Evolutionary conservation across 2,888 invertebrate genomes (phyloP).

Genomic region (Lithophane semibrunnea): DNA sequence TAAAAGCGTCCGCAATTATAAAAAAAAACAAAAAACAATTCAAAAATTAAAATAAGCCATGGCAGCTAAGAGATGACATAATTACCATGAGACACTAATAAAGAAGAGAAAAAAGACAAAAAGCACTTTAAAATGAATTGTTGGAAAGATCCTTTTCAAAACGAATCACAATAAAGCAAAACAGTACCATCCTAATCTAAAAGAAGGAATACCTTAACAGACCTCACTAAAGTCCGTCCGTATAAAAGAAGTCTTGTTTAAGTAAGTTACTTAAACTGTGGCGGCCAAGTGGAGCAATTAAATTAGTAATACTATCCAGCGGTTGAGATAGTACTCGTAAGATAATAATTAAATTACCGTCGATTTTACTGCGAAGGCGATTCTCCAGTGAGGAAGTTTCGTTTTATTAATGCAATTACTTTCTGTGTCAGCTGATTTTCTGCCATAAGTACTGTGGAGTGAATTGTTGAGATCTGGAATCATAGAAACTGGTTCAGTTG

Average conservation of each 20-base stretch:
- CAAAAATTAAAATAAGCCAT: too few relatives aligned
- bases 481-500: neutral
- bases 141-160: neutral
- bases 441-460: constrained; percentile 37
- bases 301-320: constrained; percentile 69
- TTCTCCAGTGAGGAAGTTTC: constrained; percentile 55
- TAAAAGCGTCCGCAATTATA: too few relatives aligned
- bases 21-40: too few relatives aligned
- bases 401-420: constrained; percentile 55
- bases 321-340: constrained; percentile 63
- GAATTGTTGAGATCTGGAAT: constrained; percentile 29
- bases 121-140: neutral
- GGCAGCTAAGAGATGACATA: too few relatives aligned
- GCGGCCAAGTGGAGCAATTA: constrained; percentile 68
- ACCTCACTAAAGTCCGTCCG: constrained; percentile 44
- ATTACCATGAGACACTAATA: too few relatives aligned
- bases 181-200: neutral
- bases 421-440: constrained; percentile 54
- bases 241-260: constrained; percentile 71
- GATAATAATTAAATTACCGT: constrained; percentile 65
- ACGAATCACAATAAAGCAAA: neutral
- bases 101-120: too few relatives aligned
- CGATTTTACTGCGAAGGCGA: constrained; percentile 60
- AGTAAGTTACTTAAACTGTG: constrained; percentile 77
- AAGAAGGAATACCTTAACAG: constrained; percentile 29